Evolutionary conservation across 2,113 vertebrate species (phyloP), one percentile per base, ranked within the genome.

Genomic region (Caranx melampygus): DNA sequence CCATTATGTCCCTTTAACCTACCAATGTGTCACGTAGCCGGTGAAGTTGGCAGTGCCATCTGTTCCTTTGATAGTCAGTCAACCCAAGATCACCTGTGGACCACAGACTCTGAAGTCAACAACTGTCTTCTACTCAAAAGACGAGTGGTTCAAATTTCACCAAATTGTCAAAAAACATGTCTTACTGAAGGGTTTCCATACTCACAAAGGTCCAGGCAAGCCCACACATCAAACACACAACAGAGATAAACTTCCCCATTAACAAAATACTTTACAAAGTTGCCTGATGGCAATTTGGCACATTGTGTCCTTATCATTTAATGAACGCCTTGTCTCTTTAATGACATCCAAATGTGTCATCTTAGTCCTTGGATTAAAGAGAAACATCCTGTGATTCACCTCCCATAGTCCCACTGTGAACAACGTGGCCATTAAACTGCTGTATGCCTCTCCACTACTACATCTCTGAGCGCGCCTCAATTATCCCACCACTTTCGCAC

Each of bases 341-440:
- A 88, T 75, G 84, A 79, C 89, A 81, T 91, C 78, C 80, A 89
- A 87, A 88, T 88, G 78, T 89, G 87, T 86, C 75, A 75, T 86
- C 76, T 87, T 54, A 72, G 90, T 84, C 83, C 79, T 87, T 74
- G 93, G 84, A 90, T 89, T 91, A 91, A 88, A 90, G 88, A 63
- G 64, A 72, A 82, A 90, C 87, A 77, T 90, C 85, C 81, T 83
- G 79, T 52, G 84, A 83, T 80, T 89, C 89, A 83, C 85, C 92
- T 81, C 81, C 81, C 82, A 74, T 72, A 61, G 77, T 91, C 83
- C 92, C 67, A 75, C 92, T 90, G 85, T 78, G 87, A 90, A 91
- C 87, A 92, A 89, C 92, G 88, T 87, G 92, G 89, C 88, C 92
- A 93, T 94, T 94, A 94, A 82, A 67, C 81, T 51, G 71, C 88